phyloP scores from a whole-genome alignment of 2,113 vertebrate species.

The Anarrhichthys ocellatus region DNA sequence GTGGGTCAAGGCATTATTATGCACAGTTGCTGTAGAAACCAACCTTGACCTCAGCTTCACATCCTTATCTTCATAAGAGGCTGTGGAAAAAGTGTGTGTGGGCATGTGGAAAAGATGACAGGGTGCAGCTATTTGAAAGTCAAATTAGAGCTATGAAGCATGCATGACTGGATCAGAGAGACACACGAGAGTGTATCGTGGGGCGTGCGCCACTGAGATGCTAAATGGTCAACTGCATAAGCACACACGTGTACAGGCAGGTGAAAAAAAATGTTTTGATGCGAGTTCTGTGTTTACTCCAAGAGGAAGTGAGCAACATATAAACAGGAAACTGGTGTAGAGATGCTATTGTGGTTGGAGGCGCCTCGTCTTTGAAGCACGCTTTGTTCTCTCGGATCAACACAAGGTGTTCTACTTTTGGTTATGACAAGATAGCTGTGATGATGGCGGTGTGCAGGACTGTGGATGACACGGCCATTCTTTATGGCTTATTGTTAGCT shows the following conservation, averaged over 20 bases:
- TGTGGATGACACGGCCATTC: background rate
- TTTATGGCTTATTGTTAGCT: constrained; percentile 9
- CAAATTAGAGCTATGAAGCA: constrained; percentile 70
- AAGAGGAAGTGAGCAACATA: constrained; percentile 61
- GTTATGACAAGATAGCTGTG: background rate
- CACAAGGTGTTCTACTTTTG: constrained; percentile 8
- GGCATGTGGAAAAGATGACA: constrained; percentile 63
- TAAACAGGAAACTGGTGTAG: constrained; percentile 67
- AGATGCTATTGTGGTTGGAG: constrained; percentile 37
- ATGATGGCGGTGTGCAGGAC: background rate
- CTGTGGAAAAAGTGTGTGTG: constrained; percentile 13
- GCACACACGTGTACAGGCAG: constrained; percentile 12
- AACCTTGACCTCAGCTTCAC: constrained; percentile 65
- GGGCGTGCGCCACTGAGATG: background rate
- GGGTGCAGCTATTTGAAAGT: constrained; percentile 71
- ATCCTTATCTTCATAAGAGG: constrained; percentile 60
- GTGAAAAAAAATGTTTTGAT: constrained; percentile 2
- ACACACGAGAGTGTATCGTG: constrained; percentile 14
- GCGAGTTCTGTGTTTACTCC: constrained; percentile 6
- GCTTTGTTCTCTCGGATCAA: constrained; percentile 37
- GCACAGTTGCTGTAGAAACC: constrained; percentile 67
- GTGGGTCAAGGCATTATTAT: constrained; percentile 56
- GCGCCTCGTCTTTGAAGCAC: constrained; percentile 22
- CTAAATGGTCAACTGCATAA: constrained; percentile 13
- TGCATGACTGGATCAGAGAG: constrained; percentile 50